Conservation (phyloP, 2,888 invertebrate species). For the Itoplectis maculator region DNA sequence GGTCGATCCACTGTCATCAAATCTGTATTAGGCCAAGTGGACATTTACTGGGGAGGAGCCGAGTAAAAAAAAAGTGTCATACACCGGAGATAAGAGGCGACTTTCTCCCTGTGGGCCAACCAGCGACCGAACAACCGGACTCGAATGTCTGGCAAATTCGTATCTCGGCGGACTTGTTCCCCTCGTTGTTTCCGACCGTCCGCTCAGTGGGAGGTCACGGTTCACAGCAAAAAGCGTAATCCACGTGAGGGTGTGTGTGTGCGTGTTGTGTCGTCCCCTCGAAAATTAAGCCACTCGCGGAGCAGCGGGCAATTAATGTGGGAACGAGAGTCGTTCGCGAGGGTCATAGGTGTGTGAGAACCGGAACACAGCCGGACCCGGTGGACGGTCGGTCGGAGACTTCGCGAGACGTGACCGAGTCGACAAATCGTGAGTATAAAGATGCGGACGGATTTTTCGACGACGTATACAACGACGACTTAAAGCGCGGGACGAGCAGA, state of each 20-base stretch:
- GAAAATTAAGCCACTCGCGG: conserved; percentile 73
- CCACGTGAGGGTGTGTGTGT: conserved; percentile 32
- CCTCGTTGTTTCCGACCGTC: conserved; percentile 51
- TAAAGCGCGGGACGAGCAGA: conserved; percentile 17
- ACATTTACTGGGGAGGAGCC: conserved; percentile 14
- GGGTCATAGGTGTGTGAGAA: conserved; percentile 82
- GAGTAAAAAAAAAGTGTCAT: not conserved
- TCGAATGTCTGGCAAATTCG: conserved; percentile 69
- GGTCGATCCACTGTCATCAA: conserved; percentile 4
- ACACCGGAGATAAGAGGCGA: conserved; percentile 1
- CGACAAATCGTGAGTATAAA: conserved; percentile 75
- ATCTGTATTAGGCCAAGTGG: conserved; percentile 1
- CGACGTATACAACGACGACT: conserved; percentile 22
- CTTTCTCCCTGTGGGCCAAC: conserved; percentile 59
- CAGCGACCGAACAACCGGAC: conserved; percentile 43
- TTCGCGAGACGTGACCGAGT: conserved; percentile 77
- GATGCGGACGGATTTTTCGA: conserved; percentile 60
- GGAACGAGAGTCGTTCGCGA: conserved; percentile 75
- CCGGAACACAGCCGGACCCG: conserved; percentile 78
- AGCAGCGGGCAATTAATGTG: conserved; percentile 79
- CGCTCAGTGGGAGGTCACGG: conserved; percentile 68
- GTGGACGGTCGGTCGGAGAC: conserved; percentile 65
- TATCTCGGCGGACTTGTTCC: conserved; percentile 58
- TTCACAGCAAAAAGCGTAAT: conserved; percentile 64
- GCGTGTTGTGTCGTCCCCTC: conserved; percentile 66